A percentile compares a stretch with the other conserved stretches of the same genome.
phyloP scores from a whole-genome alignment of 2,113 vertebrate genomes.

The Corythoichthys haematopterus region DNA sequence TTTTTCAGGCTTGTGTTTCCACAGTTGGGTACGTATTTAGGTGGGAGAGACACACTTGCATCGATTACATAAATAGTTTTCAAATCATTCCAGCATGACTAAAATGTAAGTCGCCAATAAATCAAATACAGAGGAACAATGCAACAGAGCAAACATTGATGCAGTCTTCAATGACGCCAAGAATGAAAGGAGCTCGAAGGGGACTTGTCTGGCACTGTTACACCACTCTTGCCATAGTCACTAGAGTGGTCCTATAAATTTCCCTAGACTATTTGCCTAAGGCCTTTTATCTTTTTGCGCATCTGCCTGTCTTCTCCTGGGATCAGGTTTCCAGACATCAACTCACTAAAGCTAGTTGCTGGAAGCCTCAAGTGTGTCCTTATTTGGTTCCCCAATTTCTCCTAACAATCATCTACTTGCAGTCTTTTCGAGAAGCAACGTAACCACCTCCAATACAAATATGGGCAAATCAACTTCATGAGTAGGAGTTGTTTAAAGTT shows the following conservation, averaged over 20 bases:
- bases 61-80: not conserved
- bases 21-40: not conserved
- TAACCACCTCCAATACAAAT: not conserved
- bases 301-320: not conserved
- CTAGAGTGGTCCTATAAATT: not conserved
- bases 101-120: not conserved
- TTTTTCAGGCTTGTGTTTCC: not conserved
- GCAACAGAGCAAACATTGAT: not conserved
- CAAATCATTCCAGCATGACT: not conserved
- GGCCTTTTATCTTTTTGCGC: not conserved
- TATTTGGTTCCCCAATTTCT: not conserved
- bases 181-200: not conserved
- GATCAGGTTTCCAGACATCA: not conserved
- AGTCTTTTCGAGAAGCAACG: not conserved
- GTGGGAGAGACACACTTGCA: not conserved
- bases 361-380: not conserved
- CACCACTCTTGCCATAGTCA: not conserved
- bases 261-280: not conserved
- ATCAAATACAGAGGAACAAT: not conserved
- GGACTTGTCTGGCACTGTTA: not conserved
- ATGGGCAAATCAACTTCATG: not conserved
- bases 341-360: not conserved
- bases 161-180: not conserved
- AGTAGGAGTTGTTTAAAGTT: not conserved
- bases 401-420: not conserved